Base-by-base conservation (phyloP, 2,888 invertebrate genomes). In the Scaptomyza flava region DNA sequence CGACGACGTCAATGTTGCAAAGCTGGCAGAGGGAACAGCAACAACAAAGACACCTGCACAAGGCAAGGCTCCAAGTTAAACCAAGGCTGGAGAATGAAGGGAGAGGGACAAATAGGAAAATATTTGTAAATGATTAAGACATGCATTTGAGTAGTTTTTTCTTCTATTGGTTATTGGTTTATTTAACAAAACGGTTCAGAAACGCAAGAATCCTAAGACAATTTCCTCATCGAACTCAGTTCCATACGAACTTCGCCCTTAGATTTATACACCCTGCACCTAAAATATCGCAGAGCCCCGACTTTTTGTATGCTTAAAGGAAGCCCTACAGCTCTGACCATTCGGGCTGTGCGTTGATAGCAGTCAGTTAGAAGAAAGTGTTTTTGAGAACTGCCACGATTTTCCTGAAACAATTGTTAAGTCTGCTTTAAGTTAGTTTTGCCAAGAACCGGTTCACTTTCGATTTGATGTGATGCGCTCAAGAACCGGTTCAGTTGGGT, bases 401-500 rank as follows among this genome's bases (percentile, higher is more conserved):
- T 20, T 38, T 43, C 23, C 12, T 12, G 3, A 0, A 5, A 23
- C 12, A 51, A 36, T 36, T 51, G 34, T 36, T 5, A 51, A 14
- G 6, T 36, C 7, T 30, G 12, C 14, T 45, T 6, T 27, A 3
- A 11, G 38, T 31, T 23, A 31, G 23, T 47, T 62, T 41, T 36
- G 9, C 9, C 8, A 33, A 33, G 7, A 53, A 68, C 42, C 30
- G 41, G 69, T 59, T 59, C 59, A 38, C 20, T 43, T 43, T 48
- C 46, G 48, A 50, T 50, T 63, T 20, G 54, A 56, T 69, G 61
- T 53, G 60, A 43, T 12, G 9, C 3, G 43, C 9, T 36, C 20
- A 31, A 41, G 41, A 61, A 72, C 73, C 73, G 54, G 78, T 73
- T 73, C 59, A 43, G 53, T 23, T 30, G 11, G n/a, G 17, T 6